Evolutionary conservation across 2,888 invertebrate species (phyloP), one percentile per base, ranked within the genome.

Genomic region (Drosophila merina): DNA sequence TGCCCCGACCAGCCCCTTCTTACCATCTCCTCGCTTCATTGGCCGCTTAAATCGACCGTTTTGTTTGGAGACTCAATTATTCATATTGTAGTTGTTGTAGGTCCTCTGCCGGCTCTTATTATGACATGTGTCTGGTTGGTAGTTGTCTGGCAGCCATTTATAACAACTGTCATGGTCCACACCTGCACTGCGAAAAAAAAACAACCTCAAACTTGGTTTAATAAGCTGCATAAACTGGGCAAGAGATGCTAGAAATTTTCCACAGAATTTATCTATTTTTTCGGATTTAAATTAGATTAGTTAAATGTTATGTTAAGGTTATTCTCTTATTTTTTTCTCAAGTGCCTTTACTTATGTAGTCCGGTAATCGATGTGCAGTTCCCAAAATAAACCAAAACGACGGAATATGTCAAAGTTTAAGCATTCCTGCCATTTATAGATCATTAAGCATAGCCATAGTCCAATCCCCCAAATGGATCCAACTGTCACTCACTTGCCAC

Each of bases 11-110:
- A n/a, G n/a, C n/a, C n/a, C 52, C 38, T 14, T 31, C 52, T 10
- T 10, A n/a, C 33, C 36, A 36, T 36, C 55, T 30, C 60, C 38
- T 48, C 77, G 86, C 86, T 85, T 88, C 86, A 88, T 82, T 86
- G 86, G 88, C 57, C 80, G 86, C 87, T 86, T 81, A 74, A 81
- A 83, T 85, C 77, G 84, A 88, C 84, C 86, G 75, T 86, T 84
- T 88, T 88, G 84, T 76, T 69, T 88, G 82, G 67, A 63, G 83
- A 87, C 88, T 88, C 88, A 88, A 80, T 85, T 82, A 85, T 87
- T 85, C 84, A 83, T 83, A 76, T 74, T 72, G 80, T 71, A 67
- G 47, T 57, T 64, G 47, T 54, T 82, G 57, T 44, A 69, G 31
- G 38, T 44, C 26, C 48, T n/a, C 49, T 60, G 31, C 20, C 14